Base-by-base conservation (phyloP, 2,113 vertebrate genomes). In the Glareola pratincola region DNA sequence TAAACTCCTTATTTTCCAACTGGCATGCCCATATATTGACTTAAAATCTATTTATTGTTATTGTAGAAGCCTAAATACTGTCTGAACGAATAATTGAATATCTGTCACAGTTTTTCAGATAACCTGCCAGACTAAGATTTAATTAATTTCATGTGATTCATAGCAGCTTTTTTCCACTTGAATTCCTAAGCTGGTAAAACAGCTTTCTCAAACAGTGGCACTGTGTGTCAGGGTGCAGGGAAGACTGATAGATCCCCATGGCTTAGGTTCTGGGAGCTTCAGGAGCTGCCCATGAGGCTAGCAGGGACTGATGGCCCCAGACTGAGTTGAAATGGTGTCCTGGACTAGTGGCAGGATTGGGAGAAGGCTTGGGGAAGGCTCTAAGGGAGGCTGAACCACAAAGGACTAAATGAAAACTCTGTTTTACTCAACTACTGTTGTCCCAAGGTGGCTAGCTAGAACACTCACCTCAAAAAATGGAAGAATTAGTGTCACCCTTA, bases 351-450 rank as follows among this genome's bases (percentile, higher is more conserved):
- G 7, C 17, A 57, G 23, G 67, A n/a, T 6, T 22, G 19, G 29
- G 6, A 72, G 16, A 72, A 83, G 30, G 6, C 11, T 43, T 0
- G 0, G 14, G 22, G 8, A 68, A 83, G 12, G 37, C 3, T 63
- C 24, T 48, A 34, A 15, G 32, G 5, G 6, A 54, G 4, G 6
- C 14, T 91, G 1, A 1, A 37, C 12, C 20, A 41, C 8, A 64
- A 68, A 77, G 29, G 3, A 7, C 10, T 24, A 64, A 79, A 79
- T 17, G 64, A 80, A 73, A 89, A 5, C 1, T 29, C 15, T 69
- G 17, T 54, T 77, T 67, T 66, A 53, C 18, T 53, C 30, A 59
- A 8, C 9, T 62, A 29, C 4, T 59, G 4, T 32, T 69, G 30
- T 56, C 34, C 23, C 11, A 37, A 30, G n/a, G 18, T 56, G 41